These are phyloP conservation scores for Ibycter americanus DNA, from an alignment of 2,797 vertebrate species.

Conservation along the genomic window DNA sequence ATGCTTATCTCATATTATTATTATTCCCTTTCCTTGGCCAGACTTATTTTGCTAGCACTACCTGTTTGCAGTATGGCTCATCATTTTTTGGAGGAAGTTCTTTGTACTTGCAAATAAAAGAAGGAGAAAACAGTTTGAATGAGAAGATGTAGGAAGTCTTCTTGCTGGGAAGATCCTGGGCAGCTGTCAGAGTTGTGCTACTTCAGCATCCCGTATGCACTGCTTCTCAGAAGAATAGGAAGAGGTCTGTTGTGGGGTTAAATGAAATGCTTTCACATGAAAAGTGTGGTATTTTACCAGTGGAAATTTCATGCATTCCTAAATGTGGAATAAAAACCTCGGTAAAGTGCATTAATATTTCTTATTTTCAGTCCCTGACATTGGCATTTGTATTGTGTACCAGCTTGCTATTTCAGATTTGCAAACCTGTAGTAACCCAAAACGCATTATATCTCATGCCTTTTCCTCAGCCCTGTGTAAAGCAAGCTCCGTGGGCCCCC, in stretches of 20 bases:
- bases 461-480: not conserved
- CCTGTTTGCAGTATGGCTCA: not conserved
- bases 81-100: not conserved
- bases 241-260: not conserved
- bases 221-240: not conserved
- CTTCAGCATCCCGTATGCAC: not conserved
- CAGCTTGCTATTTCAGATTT: not conserved
- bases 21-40: not conserved
- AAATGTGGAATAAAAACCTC: not conserved
- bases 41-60: not conserved
- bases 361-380: not conserved
- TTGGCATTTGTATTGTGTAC: not conserved
- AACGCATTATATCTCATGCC: not conserved
- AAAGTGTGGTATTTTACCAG: not conserved
- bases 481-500: accelerated
- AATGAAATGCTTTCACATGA: not conserved
- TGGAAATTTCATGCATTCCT: not conserved
- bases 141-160: not conserved
- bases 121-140: not conserved
- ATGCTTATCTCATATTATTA: not conserved
- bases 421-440: not conserved
- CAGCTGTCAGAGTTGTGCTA: not conserved
- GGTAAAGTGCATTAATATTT: not conserved
- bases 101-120: not conserved
- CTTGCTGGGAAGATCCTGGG: not conserved